Conservation (phyloP, 2,888 invertebrate genomes). For the Hymenopus coronatus region DNA sequence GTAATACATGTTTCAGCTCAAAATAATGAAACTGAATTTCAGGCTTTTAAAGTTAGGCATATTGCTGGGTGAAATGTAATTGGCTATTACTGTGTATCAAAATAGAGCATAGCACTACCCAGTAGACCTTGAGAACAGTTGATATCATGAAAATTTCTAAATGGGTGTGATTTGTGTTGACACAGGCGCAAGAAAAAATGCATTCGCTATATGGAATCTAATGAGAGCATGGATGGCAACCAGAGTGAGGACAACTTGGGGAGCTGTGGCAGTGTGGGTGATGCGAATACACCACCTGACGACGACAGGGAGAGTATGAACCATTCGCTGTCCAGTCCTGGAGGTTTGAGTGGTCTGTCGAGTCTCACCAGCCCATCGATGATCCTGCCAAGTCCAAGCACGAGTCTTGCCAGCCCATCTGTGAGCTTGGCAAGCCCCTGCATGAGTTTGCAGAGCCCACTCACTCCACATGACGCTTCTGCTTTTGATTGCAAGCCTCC, state of each 20-base stretch:
- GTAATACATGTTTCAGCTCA: too few species aligned
- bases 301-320: constrained; percentile 63
- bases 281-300: constrained; percentile 65
- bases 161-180: constrained; percentile 40
- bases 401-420: constrained; percentile 64
- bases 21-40: too few species aligned
- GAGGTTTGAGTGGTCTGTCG: constrained; percentile 64
- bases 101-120: too few species aligned
- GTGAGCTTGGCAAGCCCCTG: constrained; percentile 59
- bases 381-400: constrained; percentile 75
- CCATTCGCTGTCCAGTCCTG: constrained; percentile 59
- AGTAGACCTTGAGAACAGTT: too few species aligned
- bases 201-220: constrained; percentile 90
- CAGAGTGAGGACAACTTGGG: constrained; percentile 73
- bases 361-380: constrained; percentile 68
- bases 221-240: constrained; percentile 61
- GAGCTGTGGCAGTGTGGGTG: constrained; percentile 75
- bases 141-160: not conserved
- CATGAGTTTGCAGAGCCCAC: constrained; percentile 50
- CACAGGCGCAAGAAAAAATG: constrained; percentile 95
- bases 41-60: too few species aligned
- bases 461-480: constrained; percentile 46
- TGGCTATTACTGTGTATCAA: too few species aligned
- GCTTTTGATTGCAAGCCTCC: constrained; percentile 38
- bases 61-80: too few species aligned